Evolutionary conservation across 2,113 vertebrate species (phyloP).

Genomic region (Microtus oregoni): DNA sequence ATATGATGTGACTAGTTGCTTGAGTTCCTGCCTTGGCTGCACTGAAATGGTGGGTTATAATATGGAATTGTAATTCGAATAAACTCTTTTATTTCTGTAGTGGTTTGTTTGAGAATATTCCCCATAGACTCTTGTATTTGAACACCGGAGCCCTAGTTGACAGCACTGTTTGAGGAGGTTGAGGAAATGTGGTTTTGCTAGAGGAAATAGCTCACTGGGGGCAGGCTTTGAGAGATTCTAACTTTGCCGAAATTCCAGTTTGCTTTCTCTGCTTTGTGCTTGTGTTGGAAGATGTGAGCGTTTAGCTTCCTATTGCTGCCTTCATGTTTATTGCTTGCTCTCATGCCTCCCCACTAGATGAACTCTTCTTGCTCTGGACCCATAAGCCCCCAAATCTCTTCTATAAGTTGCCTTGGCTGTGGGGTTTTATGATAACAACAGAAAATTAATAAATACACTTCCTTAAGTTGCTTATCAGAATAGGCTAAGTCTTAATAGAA

Average conservation of each 20-base stretch:
- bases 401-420: background rate
- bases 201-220: background rate
- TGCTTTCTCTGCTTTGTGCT: background rate
- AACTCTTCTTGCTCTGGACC: background rate
- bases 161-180: background rate
- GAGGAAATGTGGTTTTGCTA: background rate
- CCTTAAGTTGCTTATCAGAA: background rate
- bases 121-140: background rate
- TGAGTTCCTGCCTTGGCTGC: background rate
- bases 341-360: background rate
- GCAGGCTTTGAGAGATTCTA: background rate
- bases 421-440: background rate
- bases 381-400: background rate
- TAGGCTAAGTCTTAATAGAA: background rate
- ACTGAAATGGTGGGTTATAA: background rate
- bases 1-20: background rate
- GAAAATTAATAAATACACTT: background rate
- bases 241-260: background rate
- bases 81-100: background rate
- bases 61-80: background rate
- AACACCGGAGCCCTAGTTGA: background rate
- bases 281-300: background rate
- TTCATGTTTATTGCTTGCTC: background rate
- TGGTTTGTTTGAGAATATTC: background rate
- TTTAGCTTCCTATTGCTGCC: background rate